Evolutionary conservation across 2,113 vertebrate species (phyloP).

Genomic region (Balaeniceps rex): DNA sequence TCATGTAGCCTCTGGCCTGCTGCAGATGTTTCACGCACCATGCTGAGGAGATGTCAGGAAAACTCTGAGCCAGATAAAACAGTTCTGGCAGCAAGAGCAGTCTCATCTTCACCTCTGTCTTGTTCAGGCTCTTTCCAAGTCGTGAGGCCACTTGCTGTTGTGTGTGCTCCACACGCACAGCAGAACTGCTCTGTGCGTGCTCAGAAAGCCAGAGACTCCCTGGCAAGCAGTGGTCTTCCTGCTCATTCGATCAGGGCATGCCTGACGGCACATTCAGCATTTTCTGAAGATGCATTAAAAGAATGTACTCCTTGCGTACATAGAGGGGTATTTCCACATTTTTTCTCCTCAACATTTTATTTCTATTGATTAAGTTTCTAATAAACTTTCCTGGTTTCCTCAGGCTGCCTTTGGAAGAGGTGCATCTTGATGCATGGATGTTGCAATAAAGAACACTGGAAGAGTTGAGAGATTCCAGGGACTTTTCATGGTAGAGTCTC

Average conservation of each 20-base stretch:
- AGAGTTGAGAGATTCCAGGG: neutral
- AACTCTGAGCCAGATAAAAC: neutral
- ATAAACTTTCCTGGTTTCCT: neutral
- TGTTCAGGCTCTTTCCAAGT: neutral
- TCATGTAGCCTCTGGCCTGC: neutral
- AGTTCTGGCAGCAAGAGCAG: neutral
- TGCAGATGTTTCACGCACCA: neutral
- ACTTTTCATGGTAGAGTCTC: neutral
- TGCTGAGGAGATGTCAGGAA: neutral
- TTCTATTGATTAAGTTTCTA: neutral
- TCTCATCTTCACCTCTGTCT: neutral
- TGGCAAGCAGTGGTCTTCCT: neutral
- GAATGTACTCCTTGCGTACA: rapidly evolving
- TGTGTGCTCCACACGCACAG: rapidly evolving
- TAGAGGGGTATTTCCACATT: neutral
- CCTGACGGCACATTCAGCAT: neutral
- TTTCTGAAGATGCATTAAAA: neutral
- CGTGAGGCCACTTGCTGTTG: rapidly evolving
- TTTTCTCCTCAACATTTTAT: neutral
- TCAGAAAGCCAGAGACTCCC: neutral
- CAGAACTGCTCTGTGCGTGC: neutral
- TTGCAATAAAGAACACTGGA: neutral
- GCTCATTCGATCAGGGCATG: neutral
- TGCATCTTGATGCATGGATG: neutral
- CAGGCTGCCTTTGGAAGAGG: neutral